These are phyloP conservation scores for Drosophila rufa DNA, from an alignment of 1,140 invertebrate species.

Conservation along the genomic window DNA sequence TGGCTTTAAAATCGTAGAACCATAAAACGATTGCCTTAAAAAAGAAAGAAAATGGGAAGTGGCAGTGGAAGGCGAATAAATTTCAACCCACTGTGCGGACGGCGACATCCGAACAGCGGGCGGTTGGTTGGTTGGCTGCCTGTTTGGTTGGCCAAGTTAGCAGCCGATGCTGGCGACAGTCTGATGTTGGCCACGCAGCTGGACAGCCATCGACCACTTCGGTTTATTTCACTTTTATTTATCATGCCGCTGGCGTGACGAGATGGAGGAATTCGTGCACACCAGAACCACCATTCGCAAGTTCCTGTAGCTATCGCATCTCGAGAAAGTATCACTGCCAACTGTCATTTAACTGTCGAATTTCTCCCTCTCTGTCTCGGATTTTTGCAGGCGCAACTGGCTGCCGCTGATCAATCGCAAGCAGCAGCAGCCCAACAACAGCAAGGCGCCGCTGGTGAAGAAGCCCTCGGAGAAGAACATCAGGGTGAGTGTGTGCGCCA, in stretches of 20 bases:
- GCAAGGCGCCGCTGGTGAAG: slow-evolving; percentile 88
- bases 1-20: slow-evolving; percentile 32
- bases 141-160: slow-evolving; percentile 46
- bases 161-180: slow-evolving; percentile 71
- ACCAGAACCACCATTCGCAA: slow-evolving; percentile 54
- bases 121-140: neutral
- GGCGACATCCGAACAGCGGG: slow-evolving; percentile 57
- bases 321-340: slow-evolving; percentile 28
- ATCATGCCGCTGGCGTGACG: slow-evolving; percentile 22
- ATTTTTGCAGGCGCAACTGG: slow-evolving; percentile 92
- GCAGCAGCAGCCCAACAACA: slow-evolving; percentile 91
- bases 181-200: slow-evolving; percentile 76
- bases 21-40: slow-evolving; percentile 48
- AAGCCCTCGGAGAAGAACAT: slow-evolving; percentile 92
- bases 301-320: slow-evolving; percentile 55
- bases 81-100: slow-evolving; percentile 64
- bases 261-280: slow-evolving; percentile 70
- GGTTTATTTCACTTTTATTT: slow-evolving; percentile 39
- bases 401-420: slow-evolving; percentile 95
- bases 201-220: slow-evolving; percentile 60
- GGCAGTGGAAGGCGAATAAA: slow-evolving; percentile 13
- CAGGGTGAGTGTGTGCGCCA: slow-evolving; percentile 87
- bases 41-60: slow-evolving; percentile 12
- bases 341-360: slow-evolving; percentile 28
- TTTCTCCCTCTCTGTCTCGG: neutral